Evolutionary conservation across 2,113 vertebrate genomes (phyloP).

Genomic region (Oryzias javanicus): DNA sequence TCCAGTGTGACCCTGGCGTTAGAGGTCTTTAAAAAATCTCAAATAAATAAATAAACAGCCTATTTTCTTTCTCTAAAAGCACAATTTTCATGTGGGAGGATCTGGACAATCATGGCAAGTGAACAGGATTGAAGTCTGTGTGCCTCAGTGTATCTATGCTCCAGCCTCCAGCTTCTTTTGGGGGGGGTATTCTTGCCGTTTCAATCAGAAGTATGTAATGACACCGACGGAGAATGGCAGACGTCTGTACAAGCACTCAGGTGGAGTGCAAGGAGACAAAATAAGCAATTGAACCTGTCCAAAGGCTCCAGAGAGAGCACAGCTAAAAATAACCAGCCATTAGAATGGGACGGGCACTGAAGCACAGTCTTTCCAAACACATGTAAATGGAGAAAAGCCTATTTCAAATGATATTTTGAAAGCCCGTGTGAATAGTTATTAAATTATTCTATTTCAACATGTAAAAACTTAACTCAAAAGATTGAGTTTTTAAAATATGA

Average conservation of each 20-base stretch:
- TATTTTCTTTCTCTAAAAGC: constrained; percentile 4
- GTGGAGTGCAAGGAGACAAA: constrained; percentile 44
- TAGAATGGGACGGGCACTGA: constrained; percentile 53
- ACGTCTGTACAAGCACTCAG: constrained; percentile 28
- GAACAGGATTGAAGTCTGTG: constrained; percentile 35
- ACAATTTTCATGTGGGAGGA: constrained; percentile 13
- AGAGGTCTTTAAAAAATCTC: constrained; percentile 8
- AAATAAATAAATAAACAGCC: constrained; percentile 6
- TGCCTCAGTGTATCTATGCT: constrained; percentile 3
- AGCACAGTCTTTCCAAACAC: constrained; percentile 63
- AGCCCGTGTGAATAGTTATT: constrained; percentile 4
- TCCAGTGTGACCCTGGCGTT: too few species aligned
- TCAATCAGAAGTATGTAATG: constrained; percentile 21
- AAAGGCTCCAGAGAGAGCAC: constrained; percentile 51
- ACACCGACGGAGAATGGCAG: constrained; percentile 9
- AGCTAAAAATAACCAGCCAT: constrained; percentile 72
- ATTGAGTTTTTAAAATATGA: too few species aligned
- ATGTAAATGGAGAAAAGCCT: constrained; percentile 20
- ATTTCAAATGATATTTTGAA: constrained; percentile 25
- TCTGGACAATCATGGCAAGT: constrained; percentile 32
- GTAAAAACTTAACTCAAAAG: too few species aligned
- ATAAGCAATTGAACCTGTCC: constrained; percentile 55
- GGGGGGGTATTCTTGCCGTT: constrained; percentile 4
- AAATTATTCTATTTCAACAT: too few species aligned
- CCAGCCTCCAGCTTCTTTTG: constrained; percentile 6